A percentile compares a stretch with the other conserved stretches of the same genome.
These are phyloP conservation scores for Oophaga pumilio DNA, from an alignment of 2,113 vertebrate species.

Conservation along the genomic window DNA sequence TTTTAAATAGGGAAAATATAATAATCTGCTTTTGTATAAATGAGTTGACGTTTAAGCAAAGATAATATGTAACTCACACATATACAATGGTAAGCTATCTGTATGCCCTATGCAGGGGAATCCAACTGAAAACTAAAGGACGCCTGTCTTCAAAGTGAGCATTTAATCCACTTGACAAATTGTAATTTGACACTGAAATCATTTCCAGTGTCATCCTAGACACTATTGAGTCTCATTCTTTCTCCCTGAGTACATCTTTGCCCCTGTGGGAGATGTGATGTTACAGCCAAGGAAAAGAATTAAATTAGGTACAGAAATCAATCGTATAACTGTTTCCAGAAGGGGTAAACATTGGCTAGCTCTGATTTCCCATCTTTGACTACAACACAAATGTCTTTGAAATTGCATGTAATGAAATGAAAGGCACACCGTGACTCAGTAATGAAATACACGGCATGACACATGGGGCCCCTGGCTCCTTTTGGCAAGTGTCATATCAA, in stretches of 20 bases:
- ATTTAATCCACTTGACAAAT: constrained; percentile 59
- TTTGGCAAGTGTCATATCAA: constrained; percentile 59
- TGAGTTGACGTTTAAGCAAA: neutral
- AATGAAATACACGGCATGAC: constrained; percentile 58
- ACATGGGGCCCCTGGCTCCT: constrained; percentile 55
- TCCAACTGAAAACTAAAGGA: constrained; percentile 53
- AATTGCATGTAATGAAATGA: constrained; percentile 59
- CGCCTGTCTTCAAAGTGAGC: constrained; percentile 50
- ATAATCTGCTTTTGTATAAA: neutral
- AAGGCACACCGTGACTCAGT: constrained; percentile 55
- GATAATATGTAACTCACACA: neutral
- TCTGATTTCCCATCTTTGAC: constrained; percentile 59
- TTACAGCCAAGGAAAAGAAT: constrained; percentile 56
- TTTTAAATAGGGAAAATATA: constrained; percentile 2
- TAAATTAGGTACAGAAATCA: constrained; percentile 60
- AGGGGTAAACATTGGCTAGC: constrained; percentile 58
- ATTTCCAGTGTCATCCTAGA: constrained; percentile 57
- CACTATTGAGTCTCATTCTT: constrained; percentile 58
- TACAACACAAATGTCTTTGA: constrained; percentile 59
- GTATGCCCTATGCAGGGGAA: constrained; percentile 34
- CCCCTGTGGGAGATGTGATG: constrained; percentile 56
- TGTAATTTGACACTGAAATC: constrained; percentile 58
- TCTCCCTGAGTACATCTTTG: constrained; percentile 57
- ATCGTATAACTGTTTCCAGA: constrained; percentile 57
- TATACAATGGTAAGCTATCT: constrained; percentile 18